Conservation (phyloP, 2,113 vertebrate species). For the Spizaetus ornatus region DNA sequence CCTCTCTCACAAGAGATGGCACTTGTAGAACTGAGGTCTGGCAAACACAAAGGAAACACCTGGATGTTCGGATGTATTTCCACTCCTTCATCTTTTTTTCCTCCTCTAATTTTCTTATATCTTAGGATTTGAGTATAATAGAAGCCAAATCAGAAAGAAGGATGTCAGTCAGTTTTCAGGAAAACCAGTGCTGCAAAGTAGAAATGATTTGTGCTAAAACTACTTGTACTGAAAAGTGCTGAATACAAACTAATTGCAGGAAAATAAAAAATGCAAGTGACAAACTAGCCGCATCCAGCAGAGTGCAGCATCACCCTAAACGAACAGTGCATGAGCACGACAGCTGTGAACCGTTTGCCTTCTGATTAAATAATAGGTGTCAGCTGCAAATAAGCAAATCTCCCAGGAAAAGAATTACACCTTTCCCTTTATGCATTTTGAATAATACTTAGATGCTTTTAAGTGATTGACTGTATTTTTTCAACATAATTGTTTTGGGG, state of each 20-base stretch:
- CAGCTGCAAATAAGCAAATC: not conserved
- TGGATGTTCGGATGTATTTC: not conserved
- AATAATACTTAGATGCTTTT: not conserved
- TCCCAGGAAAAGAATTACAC: not conserved
- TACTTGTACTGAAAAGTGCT: not conserved
- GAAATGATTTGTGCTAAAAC: not conserved
- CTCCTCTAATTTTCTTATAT: not conserved
- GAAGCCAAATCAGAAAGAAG: not conserved
- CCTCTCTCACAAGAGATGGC: slow-evolving; percentile 11
- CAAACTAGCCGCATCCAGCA: not conserved
- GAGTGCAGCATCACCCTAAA: slow-evolving; percentile 47
- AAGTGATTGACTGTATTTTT: not conserved
- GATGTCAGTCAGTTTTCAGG: not conserved
- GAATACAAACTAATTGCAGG: not conserved
- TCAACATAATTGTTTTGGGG: not conserved
- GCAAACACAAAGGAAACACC: slow-evolving; percentile 19
- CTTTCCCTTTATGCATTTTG: not conserved
- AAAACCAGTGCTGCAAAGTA: not conserved
- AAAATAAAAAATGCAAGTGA: not conserved
- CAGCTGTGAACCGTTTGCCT: not conserved
- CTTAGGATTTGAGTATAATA: not conserved
- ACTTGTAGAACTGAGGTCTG: not conserved
- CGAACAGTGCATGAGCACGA: accelerated
- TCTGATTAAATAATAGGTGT: not conserved
- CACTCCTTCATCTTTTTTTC: not conserved